Evolutionary conservation across 2,888 invertebrate genomes (phyloP), one percentile per base, ranked within the genome.

Genomic region (Acleris holmiana): DNA sequence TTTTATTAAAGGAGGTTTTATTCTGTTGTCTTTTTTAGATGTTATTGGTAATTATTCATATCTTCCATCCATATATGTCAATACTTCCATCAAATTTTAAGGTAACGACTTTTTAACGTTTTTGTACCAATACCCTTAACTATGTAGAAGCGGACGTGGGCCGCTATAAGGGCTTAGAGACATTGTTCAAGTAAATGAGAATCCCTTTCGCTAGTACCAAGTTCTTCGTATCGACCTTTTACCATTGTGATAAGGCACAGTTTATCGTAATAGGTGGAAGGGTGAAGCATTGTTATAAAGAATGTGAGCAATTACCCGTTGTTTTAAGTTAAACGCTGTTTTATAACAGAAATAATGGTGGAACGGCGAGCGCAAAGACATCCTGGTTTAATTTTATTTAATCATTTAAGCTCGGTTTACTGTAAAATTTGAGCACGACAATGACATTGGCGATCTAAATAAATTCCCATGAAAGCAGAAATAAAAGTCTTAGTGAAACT

Each of bases 111-210:
- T 8, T 8, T n/a, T 10, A 54, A n/a, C 19, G 54, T 10, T 19
- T 21, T 15, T 41, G 40, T 41, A 18, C 29, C 18, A 21, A 41
- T 8, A 41, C 10, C 41, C 54, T 54, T n/a, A 53, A 5, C 10
- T 53, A n/a, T n/a, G n/a, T n/a, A 17, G n/a, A 54, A 54, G 29
- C 13, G 54, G 54, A 21, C 41, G 4, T n/a, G 40, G 15, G 23
- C 21, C 23, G 41, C 18, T 35, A 19, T 25, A 23, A 44, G 49
- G 41, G 44, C 25, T 49, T 41, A 17, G 50, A 17, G 50, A 59
- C 59, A 50, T 50, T 50, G 50, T 59, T 59, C 25, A 41, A 59
- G 41, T 59, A 59, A n/a, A 50, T 50, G 50, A 59, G 25, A 49
- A 59, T 25, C 46, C 18, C 41, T 41, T 41, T 50, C 15, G 41